Evolutionary conservation across 2,113 vertebrate genomes (phyloP), one percentile per base, ranked within the genome.

Genomic region (Phrynosoma blainvillii): DNA sequence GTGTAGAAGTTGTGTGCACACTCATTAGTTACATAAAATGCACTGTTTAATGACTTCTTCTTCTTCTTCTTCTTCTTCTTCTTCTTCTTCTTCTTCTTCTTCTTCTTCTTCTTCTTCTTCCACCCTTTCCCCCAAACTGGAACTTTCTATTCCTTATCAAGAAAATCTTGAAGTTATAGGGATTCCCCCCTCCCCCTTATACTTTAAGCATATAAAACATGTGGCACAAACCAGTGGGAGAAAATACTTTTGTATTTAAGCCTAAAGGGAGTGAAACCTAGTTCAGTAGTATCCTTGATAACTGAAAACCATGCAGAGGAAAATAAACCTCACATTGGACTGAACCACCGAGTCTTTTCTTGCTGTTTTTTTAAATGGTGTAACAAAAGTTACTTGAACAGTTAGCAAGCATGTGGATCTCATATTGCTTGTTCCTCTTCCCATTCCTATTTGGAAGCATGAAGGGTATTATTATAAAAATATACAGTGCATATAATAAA

Each of bases 151-250:
- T 86, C 74, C 75, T 85, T 65, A 73, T 83, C 79, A 82, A 75
- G 2, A 80, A 66, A 70, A 78, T 78, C 74, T 84, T 84, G 86
- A 65, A 80, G 78, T 79, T 56, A 3, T 14, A 23, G 16, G 1
- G 16, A n/a, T 25, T 85, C 77, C 56, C 52, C 75, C 68, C 25
- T 4, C 1, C 23, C 74, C 21, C 32, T 9, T 2, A 20, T 18
- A 76, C 74, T 86, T 83, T 82, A 32, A 76, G 75, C 70, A 68
- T 76, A 84, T 56, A 80, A 59, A 87, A 87, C 77, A 92, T 8
- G 77, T 79, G 88, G 42, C 5, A 3, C n/a, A 91, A 93, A 81
- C 0, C 70, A 84, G 9, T 75, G 80, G 56, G 5, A 52, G 3
- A 7, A 56, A n/a, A 79, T 75, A 23, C 5, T 74, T 66, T 65